A percentile compares a stretch with the other conserved stretches of the same genome.
These are phyloP conservation scores for Xiphorhynchus erythropygius DNA, from an alignment of 2,797 vertebrate species.

Conservation along the genomic window DNA sequence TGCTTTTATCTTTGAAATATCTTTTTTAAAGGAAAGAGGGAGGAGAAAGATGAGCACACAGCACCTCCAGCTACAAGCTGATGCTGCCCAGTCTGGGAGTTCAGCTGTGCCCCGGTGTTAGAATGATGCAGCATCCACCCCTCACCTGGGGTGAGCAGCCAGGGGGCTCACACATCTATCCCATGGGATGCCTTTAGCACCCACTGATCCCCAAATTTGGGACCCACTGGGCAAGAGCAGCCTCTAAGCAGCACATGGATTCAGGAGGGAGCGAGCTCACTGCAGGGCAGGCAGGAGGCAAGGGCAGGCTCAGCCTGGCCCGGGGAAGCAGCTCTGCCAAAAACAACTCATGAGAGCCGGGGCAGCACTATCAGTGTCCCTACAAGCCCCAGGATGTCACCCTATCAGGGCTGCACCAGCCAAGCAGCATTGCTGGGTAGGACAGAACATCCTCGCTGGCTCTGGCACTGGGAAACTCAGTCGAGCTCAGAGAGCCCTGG, in stretches of 20 bases:
- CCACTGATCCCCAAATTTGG: not conserved
- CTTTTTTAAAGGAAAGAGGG: not conserved
- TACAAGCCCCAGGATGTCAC: not conserved
- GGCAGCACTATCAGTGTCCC: not conserved
- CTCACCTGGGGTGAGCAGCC: accelerated
- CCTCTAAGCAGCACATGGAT: not conserved
- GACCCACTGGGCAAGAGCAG: not conserved
- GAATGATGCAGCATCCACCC: not conserved
- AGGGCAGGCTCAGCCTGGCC: not conserved
- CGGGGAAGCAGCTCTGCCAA: not conserved
- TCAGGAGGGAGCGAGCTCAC: not conserved
- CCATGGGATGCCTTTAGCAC: not conserved
- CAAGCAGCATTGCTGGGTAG: not conserved
- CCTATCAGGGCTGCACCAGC: not conserved
- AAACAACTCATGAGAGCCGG: not conserved
- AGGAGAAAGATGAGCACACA: not conserved
- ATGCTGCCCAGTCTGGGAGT: not conserved
- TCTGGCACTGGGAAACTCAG: not conserved
- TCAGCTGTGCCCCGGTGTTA: not conserved
- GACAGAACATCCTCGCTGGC: not conserved
- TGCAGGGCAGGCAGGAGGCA: accelerated
- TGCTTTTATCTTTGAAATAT: not conserved
- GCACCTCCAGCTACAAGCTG: not conserved
- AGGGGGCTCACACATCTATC: no score
- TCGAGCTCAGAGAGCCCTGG: not conserved